phyloP scores from a whole-genome alignment of 2,113 vertebrate genomes.

The Willisornis vidua region DNA sequence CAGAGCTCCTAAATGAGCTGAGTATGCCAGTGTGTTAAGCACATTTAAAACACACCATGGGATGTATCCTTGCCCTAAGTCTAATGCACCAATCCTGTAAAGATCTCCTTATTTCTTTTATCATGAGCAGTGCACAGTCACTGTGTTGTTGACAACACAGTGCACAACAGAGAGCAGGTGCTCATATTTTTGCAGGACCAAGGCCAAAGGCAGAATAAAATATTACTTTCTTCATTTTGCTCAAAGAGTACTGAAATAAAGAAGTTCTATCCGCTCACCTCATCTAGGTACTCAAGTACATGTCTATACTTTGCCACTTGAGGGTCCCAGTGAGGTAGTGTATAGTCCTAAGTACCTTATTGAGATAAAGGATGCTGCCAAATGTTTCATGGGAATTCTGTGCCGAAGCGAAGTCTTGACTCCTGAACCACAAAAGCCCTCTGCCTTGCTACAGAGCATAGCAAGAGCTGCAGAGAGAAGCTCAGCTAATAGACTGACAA shows the following conservation, averaged over 20 bases:
- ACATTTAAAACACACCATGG: background rate
- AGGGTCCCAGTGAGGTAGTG: background rate
- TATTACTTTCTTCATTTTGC: background rate
- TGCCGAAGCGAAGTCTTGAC: background rate
- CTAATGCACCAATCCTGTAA: background rate
- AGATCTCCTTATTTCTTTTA: background rate
- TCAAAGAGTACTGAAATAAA: background rate
- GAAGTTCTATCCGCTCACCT: background rate
- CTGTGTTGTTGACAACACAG: background rate
- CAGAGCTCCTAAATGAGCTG: background rate
- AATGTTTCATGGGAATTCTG: background rate
- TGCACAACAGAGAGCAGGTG: background rate
- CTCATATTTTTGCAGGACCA: background rate
- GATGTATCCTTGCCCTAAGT: background rate
- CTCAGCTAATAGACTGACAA: background rate
- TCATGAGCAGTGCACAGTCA: background rate
- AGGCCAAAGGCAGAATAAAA: background rate
- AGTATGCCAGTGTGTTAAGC: background rate
- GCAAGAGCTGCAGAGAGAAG: background rate
- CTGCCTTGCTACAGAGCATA: background rate
- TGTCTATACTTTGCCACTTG: background rate
- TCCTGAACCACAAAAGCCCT: background rate
- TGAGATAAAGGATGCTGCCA: background rate
- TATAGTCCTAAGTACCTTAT: background rate
- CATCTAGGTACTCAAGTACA: background rate